phyloP scores from a whole-genome alignment of 2,888 invertebrate species.

The Mesopsocus fuscifrons region DNA sequence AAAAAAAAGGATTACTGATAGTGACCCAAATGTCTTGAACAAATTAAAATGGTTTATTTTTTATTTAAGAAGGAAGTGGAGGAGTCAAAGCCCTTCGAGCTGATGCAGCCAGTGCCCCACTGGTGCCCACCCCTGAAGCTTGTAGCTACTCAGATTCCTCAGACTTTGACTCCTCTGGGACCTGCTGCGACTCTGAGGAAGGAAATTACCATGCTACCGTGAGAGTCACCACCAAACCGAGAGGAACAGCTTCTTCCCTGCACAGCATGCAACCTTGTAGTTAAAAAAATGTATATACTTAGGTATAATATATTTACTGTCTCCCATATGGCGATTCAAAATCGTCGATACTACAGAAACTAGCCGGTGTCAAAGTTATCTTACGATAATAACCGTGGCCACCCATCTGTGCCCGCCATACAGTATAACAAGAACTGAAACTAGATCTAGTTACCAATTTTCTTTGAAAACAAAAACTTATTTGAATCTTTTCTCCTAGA shows the following conservation, averaged over 20 bases:
- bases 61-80: too few species aligned
- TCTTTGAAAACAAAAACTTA: too few species aligned
- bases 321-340: neutral
- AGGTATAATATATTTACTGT: constrained; percentile 9
- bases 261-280: neutral
- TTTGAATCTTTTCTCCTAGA: too few species aligned
- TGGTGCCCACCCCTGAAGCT: too few species aligned
- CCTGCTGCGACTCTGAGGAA: constrained; percentile 5
- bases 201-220: constrained; percentile 5
- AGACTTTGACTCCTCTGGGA: neutral
- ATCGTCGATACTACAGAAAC: neutral
- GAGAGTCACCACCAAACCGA: constrained; percentile 2
- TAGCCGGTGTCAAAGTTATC: too few species aligned
- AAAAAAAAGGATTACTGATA: too few species aligned
- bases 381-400: too few species aligned
- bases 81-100: too few species aligned
- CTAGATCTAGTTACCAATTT: neutral
- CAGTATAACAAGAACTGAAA: neutral
- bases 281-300: neutral
- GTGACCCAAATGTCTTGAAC: too few species aligned
- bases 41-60: too few species aligned
- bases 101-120: too few species aligned
- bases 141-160: constrained; percentile 2
- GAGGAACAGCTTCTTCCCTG: neutral
- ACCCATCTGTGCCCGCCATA: too few species aligned